phyloP scores from a whole-genome alignment of 2,888 invertebrate genomes.

The Heliconius ethilla region DNA sequence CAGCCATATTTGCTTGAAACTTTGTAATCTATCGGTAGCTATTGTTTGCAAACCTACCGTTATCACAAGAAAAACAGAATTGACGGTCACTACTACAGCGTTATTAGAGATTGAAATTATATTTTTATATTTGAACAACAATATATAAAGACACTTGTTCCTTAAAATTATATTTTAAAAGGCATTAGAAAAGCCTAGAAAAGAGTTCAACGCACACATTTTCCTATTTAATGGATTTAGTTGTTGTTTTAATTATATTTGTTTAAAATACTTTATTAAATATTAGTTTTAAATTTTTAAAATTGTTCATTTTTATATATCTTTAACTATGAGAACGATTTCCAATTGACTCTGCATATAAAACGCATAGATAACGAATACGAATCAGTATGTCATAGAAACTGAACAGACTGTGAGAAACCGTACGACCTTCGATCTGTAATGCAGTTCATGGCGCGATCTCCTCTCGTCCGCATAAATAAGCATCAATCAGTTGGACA shows the following conservation, averaged over 20 bases:
- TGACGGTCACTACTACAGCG: slow-evolving; percentile 18
- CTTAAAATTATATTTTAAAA: slow-evolving; percentile 3
- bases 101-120: slow-evolving; percentile 23
- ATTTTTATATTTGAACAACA: background rate
- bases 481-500: slow-evolving; percentile 75
- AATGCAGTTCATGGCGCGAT: slow-evolving; percentile 69
- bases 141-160: background rate
- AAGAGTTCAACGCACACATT: slow-evolving; percentile 74
- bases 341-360: slow-evolving; percentile 24
- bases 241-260: background rate
- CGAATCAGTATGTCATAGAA: slow-evolving; percentile 55
- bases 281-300: background rate
- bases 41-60: slow-evolving; percentile 52
- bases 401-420: slow-evolving; percentile 59
- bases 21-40: slow-evolving; percentile 51
- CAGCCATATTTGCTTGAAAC: slow-evolving; percentile 54
- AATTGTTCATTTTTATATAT: background rate
- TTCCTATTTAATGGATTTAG: background rate
- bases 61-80: slow-evolving; percentile 51
- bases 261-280: background rate
- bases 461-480: slow-evolving; percentile 69
- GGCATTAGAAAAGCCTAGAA: slow-evolving; percentile 52
- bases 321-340: background rate
- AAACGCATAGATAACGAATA: slow-evolving; percentile 42
- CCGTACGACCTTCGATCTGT: slow-evolving; percentile 67